These are phyloP conservation scores for Caenorhabditis drosophilae DNA, from an alignment of 2,888 invertebrate genomes.

Conservation along the genomic window DNA sequence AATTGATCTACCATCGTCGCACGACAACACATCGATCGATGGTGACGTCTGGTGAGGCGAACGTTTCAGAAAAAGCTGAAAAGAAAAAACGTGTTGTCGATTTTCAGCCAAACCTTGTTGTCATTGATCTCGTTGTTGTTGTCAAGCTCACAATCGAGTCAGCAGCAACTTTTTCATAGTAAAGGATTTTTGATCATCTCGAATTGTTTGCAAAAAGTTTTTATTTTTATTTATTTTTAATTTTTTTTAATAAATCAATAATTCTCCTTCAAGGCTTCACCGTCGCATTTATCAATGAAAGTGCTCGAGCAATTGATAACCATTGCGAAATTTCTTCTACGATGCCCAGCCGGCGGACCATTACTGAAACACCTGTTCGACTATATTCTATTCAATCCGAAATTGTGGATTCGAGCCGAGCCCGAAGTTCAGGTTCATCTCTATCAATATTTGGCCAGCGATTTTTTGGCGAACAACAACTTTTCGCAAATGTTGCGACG, in stretches of 20 bases:
- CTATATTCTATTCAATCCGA: constrained; percentile 98
- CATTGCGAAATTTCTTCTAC: constrained; percentile 69
- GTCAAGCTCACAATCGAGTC: constrained; percentile 93
- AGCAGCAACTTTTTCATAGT: constrained; percentile 98
- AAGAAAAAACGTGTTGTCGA: neutral
- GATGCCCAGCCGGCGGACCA: constrained; percentile 61
- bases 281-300: constrained; percentile 57
- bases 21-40: constrained; percentile 69
- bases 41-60: constrained; percentile 70
- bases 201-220: constrained; percentile 70
- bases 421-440: constrained; percentile 77
- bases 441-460: constrained; percentile 97
- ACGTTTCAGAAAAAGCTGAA: neutral
- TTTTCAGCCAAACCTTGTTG: constrained; percentile 86
- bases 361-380: constrained; percentile 86
- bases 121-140: constrained; percentile 96
- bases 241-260: neutral
- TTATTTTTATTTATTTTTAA: neutral
- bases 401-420: constrained; percentile 97
- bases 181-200: constrained; percentile 97
- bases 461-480: constrained; percentile 95
- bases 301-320: constrained; percentile 62
- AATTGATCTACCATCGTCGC: constrained; percentile 79
- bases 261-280: constrained; percentile 37
- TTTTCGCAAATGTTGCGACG: constrained; percentile 76